Base-by-base conservation (phyloP, 2,113 vertebrate genomes). In the Passer montanus region DNA sequence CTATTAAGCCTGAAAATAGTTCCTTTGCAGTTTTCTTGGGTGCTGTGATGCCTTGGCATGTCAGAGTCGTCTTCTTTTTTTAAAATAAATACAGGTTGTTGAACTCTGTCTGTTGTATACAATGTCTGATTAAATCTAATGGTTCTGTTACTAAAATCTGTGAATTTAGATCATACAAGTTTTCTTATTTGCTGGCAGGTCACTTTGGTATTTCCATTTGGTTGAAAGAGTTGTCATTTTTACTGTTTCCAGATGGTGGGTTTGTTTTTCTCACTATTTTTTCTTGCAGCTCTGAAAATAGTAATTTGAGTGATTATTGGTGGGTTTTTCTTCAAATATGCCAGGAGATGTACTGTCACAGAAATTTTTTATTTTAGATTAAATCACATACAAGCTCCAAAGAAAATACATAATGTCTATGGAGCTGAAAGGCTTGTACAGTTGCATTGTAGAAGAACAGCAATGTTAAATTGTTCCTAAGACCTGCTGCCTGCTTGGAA, bases 371-470 rank as follows among this genome's bases (percentile, higher is more conserved):
- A 10, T 74, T 73, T 86, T 77, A 88, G 81, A 23, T 72, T 19
- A 60, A 58, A 70, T 66, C 13, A n/a, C 12, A 4, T 50, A 14
- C 39, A 72, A 87, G 10, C 41, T 83, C 15, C 0, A 3, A 58
- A 91, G 33, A 58, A 76, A 35, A 41, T 18, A 59, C 63, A 4
- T 39, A 22, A 23, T 6, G 1, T 62, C 2, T 66, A 0, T 33
- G 77, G n/a, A 5, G 14, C 59, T 67, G 23, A 63, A 69, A 50
- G 41, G 15, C 11, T 75, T 0, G 0, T 52, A 23, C 6, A 49
- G 3, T 58, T 89, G 9, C 31, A 15, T 15, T 44, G 6, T 33
- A 41, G 44, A 66, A 63, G 6, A 50, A n/a, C 8, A 53, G 26
- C 22, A 19, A 1, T 52, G 21, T 82, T 27, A 52, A 7, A 41